Evolutionary conservation across 1,140 invertebrate species (phyloP).

Genomic region (Pogonomyrmex barbatus): DNA sequence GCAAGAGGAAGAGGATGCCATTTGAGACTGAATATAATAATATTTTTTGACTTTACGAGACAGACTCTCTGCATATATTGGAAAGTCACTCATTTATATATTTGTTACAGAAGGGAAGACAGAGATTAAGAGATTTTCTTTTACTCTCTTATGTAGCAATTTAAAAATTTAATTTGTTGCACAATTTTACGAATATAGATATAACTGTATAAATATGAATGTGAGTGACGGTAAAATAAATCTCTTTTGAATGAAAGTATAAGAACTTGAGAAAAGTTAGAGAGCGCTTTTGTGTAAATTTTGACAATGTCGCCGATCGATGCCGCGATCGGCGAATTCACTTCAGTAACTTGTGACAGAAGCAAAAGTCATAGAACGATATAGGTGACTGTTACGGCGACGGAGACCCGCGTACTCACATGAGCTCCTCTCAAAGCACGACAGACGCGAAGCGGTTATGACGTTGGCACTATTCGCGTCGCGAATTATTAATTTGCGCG

Average conservation of each 20-base stretch:
- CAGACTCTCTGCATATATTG: neutral
- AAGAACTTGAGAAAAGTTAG: neutral
- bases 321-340: conserved; percentile 26
- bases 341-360: conserved; percentile 15
- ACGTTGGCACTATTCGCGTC: conserved; percentile 48
- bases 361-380: conserved; percentile 38
- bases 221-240: neutral
- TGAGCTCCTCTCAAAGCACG: conserved; percentile 46
- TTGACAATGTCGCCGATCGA: neutral
- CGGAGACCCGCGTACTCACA: conserved; percentile 10
- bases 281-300: neutral
- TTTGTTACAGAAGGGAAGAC: neutral
- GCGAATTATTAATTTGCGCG: conserved; percentile 59
- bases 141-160: neutral
- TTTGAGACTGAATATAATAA: conserved; percentile 29
- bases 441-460: conserved; percentile 56
- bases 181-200: neutral
- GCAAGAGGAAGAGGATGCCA: neutral
- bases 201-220: too few species aligned
- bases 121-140: neutral
- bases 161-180: neutral
- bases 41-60: conserved; percentile 13
- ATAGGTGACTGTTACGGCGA: conserved; percentile 26
- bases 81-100: neutral
- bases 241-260: conserved; percentile 1